Conservation (phyloP, 2,797 vertebrate genomes). For the Argentina silus region DNA sequence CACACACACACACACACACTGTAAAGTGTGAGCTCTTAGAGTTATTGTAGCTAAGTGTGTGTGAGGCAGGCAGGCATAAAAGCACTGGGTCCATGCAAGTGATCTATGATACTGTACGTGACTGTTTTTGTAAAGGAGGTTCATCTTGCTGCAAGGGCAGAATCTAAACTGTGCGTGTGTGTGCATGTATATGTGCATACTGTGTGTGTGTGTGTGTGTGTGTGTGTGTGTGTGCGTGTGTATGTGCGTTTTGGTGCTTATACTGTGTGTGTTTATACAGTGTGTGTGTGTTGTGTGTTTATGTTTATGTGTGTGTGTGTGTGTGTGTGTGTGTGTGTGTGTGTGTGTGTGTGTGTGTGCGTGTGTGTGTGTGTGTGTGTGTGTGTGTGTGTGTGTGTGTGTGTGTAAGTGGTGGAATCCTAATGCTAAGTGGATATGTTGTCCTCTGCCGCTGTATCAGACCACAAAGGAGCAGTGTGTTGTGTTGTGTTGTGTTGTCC, state of each 20-base stretch:
- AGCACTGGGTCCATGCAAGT: not conserved
- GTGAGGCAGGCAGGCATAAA: not conserved
- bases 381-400: not conserved
- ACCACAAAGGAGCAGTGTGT: conserved; percentile 8
- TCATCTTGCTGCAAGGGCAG: conserved; percentile 9
- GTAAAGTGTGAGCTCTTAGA: not conserved
- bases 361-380: conserved; percentile 2
- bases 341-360: not conserved
- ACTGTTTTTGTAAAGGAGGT: conserved; percentile 1
- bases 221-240: not conserved
- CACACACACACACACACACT: conserved; percentile 2
- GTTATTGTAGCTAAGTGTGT: conserved; percentile 6
- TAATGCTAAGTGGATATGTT: conserved; percentile 10
- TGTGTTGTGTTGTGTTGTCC: conserved; percentile 24
- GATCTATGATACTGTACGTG: conserved; percentile 6
- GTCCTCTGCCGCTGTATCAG: conserved; percentile 11
- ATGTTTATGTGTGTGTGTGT: not conserved
- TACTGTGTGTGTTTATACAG: conserved; percentile 1
- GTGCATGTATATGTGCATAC: not conserved
- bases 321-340: conserved; percentile 5
- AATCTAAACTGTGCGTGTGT: not conserved
- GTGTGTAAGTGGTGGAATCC: conserved; percentile 4
- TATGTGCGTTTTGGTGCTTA: not conserved
- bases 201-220: not conserved
- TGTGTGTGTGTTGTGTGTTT: not conserved